A percentile compares a stretch with the other conserved stretches of the same genome.
phyloP scores from a whole-genome alignment of 2,888 invertebrate genomes.

The Gryllus longicercus region DNA sequence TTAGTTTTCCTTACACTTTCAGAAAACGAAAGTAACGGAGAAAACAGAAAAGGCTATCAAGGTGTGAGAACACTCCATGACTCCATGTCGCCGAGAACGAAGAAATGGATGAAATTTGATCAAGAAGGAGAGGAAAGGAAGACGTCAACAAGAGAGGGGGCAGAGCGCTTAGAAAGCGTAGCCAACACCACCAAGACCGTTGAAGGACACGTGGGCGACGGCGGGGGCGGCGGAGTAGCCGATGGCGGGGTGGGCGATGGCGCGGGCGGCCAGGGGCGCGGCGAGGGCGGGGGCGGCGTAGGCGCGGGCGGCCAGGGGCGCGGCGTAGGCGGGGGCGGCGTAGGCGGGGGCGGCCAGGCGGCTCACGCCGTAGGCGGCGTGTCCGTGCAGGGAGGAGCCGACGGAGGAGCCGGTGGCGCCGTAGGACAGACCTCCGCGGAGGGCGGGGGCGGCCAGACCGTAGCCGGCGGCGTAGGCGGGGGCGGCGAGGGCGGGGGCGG shows the following conservation, averaged over 20 bases:
- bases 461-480: constrained; percentile 20
- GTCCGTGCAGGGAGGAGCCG: neutral
- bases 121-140: too few relatives aligned
- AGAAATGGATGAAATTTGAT: neutral
- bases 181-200: neutral
- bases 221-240: constrained; percentile 3
- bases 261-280: constrained; percentile 39
- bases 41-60: neutral
- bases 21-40: constrained; percentile 3
- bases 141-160: too few relatives aligned
- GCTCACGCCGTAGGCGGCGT: neutral
- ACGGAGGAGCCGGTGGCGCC: neutral
- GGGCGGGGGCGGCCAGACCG: constrained; percentile 18
- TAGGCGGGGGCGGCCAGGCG: constrained; percentile 27
- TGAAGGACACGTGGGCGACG: constrained; percentile 18
- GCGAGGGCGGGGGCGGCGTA: constrained; percentile 38
- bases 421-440: constrained; percentile 25
- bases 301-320: constrained; percentile 24
- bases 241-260: constrained; percentile 24
- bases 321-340: constrained; percentile 19
- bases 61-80: neutral
- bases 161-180: neutral
- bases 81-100: neutral
- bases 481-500: neutral
- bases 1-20: neutral